Evolutionary conservation across 2,797 vertebrate species (phyloP).

Genomic region (Garrulus glandarius): DNA sequence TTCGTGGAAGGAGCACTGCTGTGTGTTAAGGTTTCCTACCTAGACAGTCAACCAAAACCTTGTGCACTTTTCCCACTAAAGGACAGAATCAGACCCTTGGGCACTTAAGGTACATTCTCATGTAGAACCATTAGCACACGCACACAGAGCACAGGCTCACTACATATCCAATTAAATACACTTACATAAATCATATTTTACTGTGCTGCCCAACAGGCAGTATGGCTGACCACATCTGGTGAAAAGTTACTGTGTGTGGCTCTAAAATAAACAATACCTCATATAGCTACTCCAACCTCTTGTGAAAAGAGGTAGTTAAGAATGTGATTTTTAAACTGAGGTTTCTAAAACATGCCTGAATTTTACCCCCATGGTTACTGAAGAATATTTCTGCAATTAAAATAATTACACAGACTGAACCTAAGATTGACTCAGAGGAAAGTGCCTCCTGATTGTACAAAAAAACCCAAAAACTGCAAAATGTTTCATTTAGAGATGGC

Average conservation of each 20-base stretch:
- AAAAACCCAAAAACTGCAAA: neutral
- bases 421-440: neutral
- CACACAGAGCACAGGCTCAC: neutral
- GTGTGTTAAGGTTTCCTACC: neutral
- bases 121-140: neutral
- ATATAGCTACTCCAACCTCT: neutral
- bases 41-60: neutral
- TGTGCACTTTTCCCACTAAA: conserved; percentile 12
- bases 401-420: neutral
- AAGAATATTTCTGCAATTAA: neutral
- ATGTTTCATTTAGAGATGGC: neutral
- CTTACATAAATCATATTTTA: neutral
- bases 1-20: neutral
- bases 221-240: neutral
- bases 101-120: neutral
- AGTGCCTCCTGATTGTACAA: neutral
- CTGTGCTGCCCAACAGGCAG: neutral
- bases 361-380: neutral
- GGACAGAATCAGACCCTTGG: neutral
- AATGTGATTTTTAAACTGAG: neutral
- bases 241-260: neutral
- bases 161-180: neutral
- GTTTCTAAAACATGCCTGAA: neutral
- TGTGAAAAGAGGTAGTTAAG: neutral
- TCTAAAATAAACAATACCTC: conserved; percentile 29